A percentile compares a stretch with the other conserved stretches of the same genome.
phyloP scores from a whole-genome alignment of 53 echinoderm and acorn worm species.

The Holothuria leucospilota region DNA sequence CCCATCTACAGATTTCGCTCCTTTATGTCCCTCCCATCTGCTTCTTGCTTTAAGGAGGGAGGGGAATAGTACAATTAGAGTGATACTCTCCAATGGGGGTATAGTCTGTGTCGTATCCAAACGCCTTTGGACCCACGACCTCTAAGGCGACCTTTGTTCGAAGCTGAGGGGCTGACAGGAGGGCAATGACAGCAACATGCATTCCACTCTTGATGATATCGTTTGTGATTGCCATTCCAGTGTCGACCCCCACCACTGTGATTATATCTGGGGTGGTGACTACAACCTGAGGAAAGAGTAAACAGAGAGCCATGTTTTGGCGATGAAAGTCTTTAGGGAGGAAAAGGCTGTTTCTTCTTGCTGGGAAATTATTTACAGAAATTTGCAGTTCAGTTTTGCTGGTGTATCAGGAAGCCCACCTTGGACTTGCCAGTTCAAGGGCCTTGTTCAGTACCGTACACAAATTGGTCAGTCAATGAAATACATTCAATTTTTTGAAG shows the following conservation, averaged over 20 bases:
- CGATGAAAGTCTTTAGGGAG: too few relatives aligned
- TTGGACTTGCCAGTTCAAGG: too few relatives aligned
- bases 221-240: constrained; percentile 76
- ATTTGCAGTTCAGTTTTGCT: too few relatives aligned
- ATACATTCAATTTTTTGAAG: too few relatives aligned
- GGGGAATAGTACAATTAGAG: constrained; percentile 52
- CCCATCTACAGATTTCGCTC: too few relatives aligned
- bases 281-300: neutral
- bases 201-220: constrained; percentile 82
- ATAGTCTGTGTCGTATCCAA: constrained; percentile 80
- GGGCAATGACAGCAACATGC: constrained; percentile 72
- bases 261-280: constrained; percentile 90
- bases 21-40: too few relatives aligned
- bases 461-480: too few relatives aligned
- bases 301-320: too few relatives aligned
- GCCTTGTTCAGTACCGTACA: too few relatives aligned
- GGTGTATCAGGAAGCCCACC: too few relatives aligned
- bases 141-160: constrained; percentile 65
- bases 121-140: constrained; percentile 79
- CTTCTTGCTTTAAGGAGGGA: constrained; percentile 53
- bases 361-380: too few relatives aligned
- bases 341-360: too few relatives aligned
- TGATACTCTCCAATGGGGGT: constrained; percentile 67
- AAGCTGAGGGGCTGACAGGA: constrained; percentile 72
- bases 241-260: constrained; percentile 73